Evolutionary conservation across 1,140 invertebrate species (phyloP), one percentile per base, ranked within the genome.

Genomic region (Sesamia nonagrioides): DNA sequence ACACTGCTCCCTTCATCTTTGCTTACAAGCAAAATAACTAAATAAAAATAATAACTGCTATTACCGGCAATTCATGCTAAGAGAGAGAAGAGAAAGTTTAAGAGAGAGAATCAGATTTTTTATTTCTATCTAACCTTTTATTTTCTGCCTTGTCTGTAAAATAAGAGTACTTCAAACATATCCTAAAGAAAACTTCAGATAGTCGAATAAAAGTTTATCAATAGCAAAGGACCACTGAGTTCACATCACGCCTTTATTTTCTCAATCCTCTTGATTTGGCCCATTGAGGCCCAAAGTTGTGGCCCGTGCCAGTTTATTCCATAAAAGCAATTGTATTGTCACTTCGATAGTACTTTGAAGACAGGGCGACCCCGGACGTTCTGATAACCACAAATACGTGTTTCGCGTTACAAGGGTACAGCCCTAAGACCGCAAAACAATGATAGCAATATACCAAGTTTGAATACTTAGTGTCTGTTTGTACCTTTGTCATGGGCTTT

Each of bases 301-400:
- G 69, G 50, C n/a, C 61, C 42, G 61, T 4, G 17, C 48, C 35
- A 72, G 54, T 42, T 17, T 52, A 63, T 42, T 61, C 68, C 33
- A 52, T 72, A 52, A 78, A 60, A 71, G 37, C 68, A 56, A 78
- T 71, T 63, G 45, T 78, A 33, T 56, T 63, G 56, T 50, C 37
- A 56, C 58, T 66, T 45, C 50, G 56, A 40, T 77, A 81, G 81
- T 79, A 83, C 61, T 82, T 84, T 68, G 35, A 78, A 82, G 79
- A 84, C 79, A 63, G 56, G 52, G 69, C 72, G 83, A 84, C 81
- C 82, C 80, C 56, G 80, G 85, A 86, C 77, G 84, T 87, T 88
- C 84, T 84, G 84, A 84, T 85, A 85, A 86, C 89, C 88, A 75
- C 89, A 90, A 89, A 87, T 88, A 88, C 87, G 82, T 86, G 83